A percentile compares a stretch with the other conserved stretches of the same genome.
Conservation (phyloP, 2,113 vertebrate species). For the Sula dactylatra region DNA sequence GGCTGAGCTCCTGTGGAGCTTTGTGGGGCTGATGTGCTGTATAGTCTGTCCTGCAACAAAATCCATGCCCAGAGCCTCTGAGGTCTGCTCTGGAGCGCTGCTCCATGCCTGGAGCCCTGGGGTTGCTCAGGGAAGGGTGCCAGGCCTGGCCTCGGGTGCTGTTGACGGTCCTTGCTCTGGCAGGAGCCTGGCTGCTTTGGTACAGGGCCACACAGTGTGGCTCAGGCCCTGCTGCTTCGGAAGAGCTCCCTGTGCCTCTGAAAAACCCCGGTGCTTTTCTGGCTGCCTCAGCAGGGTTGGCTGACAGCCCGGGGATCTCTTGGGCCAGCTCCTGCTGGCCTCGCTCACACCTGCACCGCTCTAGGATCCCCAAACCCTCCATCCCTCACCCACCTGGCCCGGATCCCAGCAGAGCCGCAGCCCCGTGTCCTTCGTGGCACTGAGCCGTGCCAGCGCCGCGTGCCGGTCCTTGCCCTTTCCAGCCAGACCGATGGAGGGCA, state of each 20-base stretch:
- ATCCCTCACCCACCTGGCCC: not conserved
- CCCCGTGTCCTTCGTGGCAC: not conserved
- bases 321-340: not conserved
- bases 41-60: not conserved
- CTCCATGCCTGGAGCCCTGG: not conserved
- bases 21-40: not conserved
- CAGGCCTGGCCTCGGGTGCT: not conserved
- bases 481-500: not conserved
- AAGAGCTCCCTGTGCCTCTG: not conserved
- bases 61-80: not conserved
- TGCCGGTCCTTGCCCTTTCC: not conserved
- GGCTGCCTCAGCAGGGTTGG: not conserved
- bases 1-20: not conserved
- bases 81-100: not conserved
- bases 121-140: not conserved
- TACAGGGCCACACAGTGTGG: not conserved
- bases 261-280: not conserved
- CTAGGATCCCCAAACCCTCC: not conserved
- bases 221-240: fast-evolving
- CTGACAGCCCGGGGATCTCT: not conserved
- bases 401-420: fast-evolving
- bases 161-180: not conserved
- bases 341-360: not conserved
- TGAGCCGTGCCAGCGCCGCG: fast-evolving
- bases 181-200: not conserved